Evolutionary conservation across 2,888 invertebrate species (phyloP), one percentile per base, ranked within the genome.

Genomic region (Lomographa bimaculata): DNA sequence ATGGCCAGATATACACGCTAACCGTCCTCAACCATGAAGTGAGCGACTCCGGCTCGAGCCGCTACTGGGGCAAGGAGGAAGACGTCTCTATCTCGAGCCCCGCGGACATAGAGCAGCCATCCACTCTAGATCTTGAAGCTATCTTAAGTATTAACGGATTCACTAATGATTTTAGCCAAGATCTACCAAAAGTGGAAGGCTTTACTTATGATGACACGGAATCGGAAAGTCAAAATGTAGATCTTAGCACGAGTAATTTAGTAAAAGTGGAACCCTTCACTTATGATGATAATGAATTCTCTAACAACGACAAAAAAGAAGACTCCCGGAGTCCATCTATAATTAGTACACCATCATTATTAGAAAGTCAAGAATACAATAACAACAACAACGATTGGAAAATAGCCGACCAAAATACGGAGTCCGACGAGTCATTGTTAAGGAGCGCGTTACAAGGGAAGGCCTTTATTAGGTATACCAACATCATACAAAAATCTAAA

Each of bases 371-470:
- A 72, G 74, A 90, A 91, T 90, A 90, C 79, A 91, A 92, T 70
- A 93, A 94, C 63, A 95, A 95, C 70, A 95, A 95, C 75, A 95
- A 95, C 76, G 95, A 95, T 74, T 95, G 95, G 94, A 94, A 94
- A 71, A 90, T 94, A 70, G 93, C 93, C 38, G 93, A 95, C 70
- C 93, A 94, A 76, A 95, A 94, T 65, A 79, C 84, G 12, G 87
- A 87, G 64, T 86, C 91, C 11, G 91, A 94, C 8, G 96, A 96
- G 67, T 96, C 96, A 14, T 80, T 96, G 49, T 79, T 96, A 50
- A 90, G 96, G 57, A 96, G 94, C 70, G 96, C 96, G 5, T 90
- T 96, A 49, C 96, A 96, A 74, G 96, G 96, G 25, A 96, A 96
- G 86, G 91, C 91, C 71, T 70, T 87, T 77, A 77, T 79, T 76